These are phyloP conservation scores for Steinernema carpocapsae DNA, from an alignment of 2,888 invertebrate species.

Conservation along the genomic window DNA sequence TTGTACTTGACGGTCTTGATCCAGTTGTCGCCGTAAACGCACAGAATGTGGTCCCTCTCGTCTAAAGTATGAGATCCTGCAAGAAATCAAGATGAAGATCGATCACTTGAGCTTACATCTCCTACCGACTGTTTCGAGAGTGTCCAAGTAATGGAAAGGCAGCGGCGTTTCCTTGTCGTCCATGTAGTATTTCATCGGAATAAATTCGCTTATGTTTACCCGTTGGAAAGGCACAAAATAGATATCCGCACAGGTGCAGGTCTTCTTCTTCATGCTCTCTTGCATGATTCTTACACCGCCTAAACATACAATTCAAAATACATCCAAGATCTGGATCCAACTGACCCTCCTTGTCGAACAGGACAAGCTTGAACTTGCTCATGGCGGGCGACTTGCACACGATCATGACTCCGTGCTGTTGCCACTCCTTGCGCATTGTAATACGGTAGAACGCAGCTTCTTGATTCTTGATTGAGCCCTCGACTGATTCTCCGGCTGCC, in stretches of 20 bases:
- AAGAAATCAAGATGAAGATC: neutral
- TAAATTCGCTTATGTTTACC: conserved; percentile 65
- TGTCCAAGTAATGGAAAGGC: conserved; percentile 65
- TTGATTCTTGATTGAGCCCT: conserved; percentile 61
- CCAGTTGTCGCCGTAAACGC: conserved; percentile 70
- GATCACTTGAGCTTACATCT: neutral
- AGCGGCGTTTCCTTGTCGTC: conserved; percentile 69
- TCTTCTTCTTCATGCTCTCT: conserved; percentile 64
- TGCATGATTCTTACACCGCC: conserved; percentile 67
- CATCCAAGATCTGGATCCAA: neutral
- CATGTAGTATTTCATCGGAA: conserved; percentile 66
- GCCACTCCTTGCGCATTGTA: conserved; percentile 52
- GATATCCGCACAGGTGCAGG: conserved; percentile 66
- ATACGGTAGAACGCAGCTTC: conserved; percentile 66
- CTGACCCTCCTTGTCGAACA: conserved; percentile 67
- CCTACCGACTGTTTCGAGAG: conserved; percentile 59
- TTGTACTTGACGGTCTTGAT: conserved; percentile 65
- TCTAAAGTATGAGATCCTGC: conserved; percentile 59
- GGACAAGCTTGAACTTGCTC: conserved; percentile 69
- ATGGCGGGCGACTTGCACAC: conserved; percentile 62
- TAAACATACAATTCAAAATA: conserved; percentile 19
- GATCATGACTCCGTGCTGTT: conserved; percentile 64
- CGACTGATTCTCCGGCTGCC: conserved; percentile 54
- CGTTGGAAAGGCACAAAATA: conserved; percentile 68
- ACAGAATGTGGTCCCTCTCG: conserved; percentile 60